Evolutionary conservation across 2,113 vertebrate genomes (phyloP), one percentile per base, ranked within the genome.

Genomic region (Aythya baeri): DNA sequence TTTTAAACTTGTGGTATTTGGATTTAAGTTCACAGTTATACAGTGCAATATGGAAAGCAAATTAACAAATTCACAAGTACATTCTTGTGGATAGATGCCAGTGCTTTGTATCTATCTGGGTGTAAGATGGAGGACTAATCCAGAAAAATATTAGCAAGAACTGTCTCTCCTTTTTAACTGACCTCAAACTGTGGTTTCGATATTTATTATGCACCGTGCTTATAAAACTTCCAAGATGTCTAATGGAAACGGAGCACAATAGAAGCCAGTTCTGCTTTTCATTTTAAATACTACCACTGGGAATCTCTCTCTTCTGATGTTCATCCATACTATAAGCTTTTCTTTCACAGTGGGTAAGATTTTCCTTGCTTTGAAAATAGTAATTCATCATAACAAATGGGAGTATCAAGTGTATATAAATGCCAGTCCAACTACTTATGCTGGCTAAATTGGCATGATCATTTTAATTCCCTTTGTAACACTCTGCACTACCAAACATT

Each of bases 231-330:
- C 89, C 86, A 94, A 96, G 85, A 90, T 62, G 91, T 86, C 76
- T 88, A 92, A 93, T 95, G 94, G 94, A 97, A 97, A 96, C 62
- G 70, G 80, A 76, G 81, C 81, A 96, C 91, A 96, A 94, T 86
- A 94, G 94, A 92, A 96, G 78, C 83, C 91, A 88, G 88, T 74
- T 97, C 94, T 97, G 96, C 88, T 97, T 96, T 96, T 95, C 77
- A 87, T 97, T 97, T 96, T 91, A 96, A 87, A 92, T 57, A 85
- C 74, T 83, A 93, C 96, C 94, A 93, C 46, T 92, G 96, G 88
- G 96, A 97, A 95, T 91, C 86, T 88, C 72, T 93, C 91, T 92
- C 93, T 87, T 97, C 92, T 96, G 93, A 96, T 94, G 86, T 93
- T 94, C 92, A 94, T 94, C 95, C 95, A 95, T 77, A 83, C 76